phyloP scores from a whole-genome alignment of 2,113 vertebrate genomes.

The Poicephalus gulielmi region DNA sequence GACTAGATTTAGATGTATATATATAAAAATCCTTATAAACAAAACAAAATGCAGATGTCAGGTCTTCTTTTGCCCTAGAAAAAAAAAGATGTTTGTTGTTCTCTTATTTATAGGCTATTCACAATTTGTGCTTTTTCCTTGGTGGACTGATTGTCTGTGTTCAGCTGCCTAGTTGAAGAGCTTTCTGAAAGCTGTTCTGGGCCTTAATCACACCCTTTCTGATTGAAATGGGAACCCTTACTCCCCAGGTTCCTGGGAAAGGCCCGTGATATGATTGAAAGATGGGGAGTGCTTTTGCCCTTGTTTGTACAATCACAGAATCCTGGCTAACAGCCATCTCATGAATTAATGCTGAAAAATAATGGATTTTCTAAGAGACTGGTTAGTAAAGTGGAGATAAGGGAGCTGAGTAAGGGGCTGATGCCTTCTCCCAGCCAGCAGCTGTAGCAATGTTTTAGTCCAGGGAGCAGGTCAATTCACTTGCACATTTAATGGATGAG shows the following conservation, averaged over 20 bases:
- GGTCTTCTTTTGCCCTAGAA: not conserved
- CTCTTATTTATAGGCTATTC: not conserved
- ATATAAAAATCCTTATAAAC: not conserved
- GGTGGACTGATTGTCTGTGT: not conserved
- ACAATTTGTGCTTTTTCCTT: not conserved
- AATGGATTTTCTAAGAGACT: slow-evolving; percentile 17
- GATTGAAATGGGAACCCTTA: not conserved
- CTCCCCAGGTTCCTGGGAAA: not conserved
- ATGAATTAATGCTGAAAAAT: slow-evolving; percentile 36
- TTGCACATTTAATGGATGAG: slow-evolving; percentile 38
- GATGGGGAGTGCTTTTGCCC: not conserved
- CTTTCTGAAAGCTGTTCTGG: not conserved
- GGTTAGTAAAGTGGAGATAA: slow-evolving; percentile 35
- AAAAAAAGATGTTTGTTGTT: not conserved
- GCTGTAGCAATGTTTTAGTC: not conserved
- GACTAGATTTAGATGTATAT: not conserved
- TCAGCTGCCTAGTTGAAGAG: not conserved
- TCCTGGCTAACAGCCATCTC: slow-evolving; percentile 8
- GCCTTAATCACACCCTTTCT: not conserved
- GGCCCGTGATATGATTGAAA: not conserved
- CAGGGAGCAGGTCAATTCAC: not conserved
- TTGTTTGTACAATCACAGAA: not conserved
- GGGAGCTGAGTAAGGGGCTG: slow-evolving; percentile 3
- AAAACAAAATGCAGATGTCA: not conserved
- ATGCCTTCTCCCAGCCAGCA: not conserved